Conservation (phyloP, 2,113 vertebrate genomes). For the Otolemur garnettii region DNA sequence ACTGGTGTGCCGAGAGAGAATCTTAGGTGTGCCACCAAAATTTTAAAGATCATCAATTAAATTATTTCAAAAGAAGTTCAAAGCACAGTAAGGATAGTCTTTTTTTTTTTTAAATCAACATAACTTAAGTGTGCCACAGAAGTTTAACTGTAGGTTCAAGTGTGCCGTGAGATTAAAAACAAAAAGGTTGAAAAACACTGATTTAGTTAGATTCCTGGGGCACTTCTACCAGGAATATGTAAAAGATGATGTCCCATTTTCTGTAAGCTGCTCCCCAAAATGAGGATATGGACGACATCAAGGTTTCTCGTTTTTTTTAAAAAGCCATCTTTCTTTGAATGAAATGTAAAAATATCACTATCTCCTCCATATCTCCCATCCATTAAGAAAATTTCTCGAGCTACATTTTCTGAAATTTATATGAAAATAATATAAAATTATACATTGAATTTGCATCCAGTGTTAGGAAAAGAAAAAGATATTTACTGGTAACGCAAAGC, state of each 20-base stretch:
- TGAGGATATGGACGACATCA: not conserved
- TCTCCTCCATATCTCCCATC: not conserved
- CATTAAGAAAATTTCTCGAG: not conserved
- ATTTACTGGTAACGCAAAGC: not conserved
- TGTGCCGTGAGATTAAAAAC: too few species aligned
- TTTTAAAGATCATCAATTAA: too few species aligned
- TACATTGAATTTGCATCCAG: not conserved
- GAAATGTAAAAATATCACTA: slow-evolving; percentile 18
- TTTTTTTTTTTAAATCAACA: too few species aligned
- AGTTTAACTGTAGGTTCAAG: too few species aligned
- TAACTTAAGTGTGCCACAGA: too few species aligned
- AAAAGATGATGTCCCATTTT: too few species aligned
- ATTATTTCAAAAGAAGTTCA: too few species aligned
- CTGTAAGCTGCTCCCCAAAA: not conserved
- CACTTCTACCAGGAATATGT: too few species aligned
- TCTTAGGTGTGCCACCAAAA: too few species aligned
- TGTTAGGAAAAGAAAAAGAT: not conserved
- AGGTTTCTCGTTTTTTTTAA: not conserved
- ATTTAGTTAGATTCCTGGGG: not conserved
- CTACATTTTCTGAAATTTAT: not conserved
- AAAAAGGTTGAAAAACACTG: too few species aligned
- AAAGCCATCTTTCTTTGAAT: not conserved
- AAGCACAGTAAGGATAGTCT: too few species aligned
- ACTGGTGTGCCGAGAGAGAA: too few species aligned
- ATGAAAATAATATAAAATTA: slow-evolving; percentile 39